Percentiles rank a stretch among this genome's conserved stretches.
Evolutionary conservation across 2,797 vertebrate species (phyloP).

Genomic region (Molothrus aeneus): DNA sequence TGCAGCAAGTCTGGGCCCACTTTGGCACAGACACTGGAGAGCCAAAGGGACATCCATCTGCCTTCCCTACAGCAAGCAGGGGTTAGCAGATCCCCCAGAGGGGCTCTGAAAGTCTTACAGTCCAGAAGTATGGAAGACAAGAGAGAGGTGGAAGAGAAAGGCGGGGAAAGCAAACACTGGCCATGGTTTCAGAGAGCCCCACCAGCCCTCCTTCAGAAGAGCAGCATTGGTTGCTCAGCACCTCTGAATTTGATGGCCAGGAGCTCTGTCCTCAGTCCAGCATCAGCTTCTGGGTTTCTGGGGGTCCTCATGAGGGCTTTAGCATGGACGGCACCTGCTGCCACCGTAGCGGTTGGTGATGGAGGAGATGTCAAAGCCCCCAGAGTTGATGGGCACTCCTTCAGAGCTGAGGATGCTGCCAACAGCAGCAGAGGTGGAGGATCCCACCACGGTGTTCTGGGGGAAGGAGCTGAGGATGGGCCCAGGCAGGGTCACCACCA

Average conservation of each 20-base stretch:
- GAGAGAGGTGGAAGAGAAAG: not conserved
- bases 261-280: not conserved
- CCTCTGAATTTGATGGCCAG: not conserved
- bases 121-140: not conserved
- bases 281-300: not conserved
- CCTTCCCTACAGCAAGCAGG: not conserved
- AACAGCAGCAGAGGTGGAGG: not conserved
- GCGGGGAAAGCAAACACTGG: not conserved
- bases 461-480: constrained; percentile 4
- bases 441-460: not conserved
- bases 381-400: not conserved
- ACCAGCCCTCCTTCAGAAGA: not conserved
- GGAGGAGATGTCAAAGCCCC: not conserved
- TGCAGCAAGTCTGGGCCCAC: not conserved
- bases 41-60: not conserved
- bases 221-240: not conserved
- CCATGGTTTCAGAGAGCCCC: not conserved
- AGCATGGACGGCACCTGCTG: not conserved
- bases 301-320: not conserved
- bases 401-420: not conserved
- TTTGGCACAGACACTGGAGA: not conserved
- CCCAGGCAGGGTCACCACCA: not conserved
- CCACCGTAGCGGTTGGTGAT: not conserved
- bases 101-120: not conserved
- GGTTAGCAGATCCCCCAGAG: not conserved